Evolutionary conservation across 2,113 vertebrate species (phyloP), one percentile per base, ranked within the genome.

Genomic region (Cyanistes caeruleus): DNA sequence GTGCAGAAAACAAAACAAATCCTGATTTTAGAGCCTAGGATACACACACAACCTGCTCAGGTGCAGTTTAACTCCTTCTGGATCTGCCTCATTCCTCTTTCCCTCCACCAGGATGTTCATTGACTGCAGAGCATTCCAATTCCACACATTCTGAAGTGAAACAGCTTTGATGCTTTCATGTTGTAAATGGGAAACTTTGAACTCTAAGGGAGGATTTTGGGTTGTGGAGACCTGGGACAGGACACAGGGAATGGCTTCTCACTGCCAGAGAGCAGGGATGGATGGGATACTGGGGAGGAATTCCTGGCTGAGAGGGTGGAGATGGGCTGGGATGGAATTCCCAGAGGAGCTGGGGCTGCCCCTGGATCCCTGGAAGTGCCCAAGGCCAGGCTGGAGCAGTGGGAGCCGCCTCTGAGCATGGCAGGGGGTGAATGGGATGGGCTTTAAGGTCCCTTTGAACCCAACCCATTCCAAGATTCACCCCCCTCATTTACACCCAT

Each of bases 121-220:
- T 8, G 13, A 18, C 3, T 31, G 17, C n/a, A 6, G 31, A 31
- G 35, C 20, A 12, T 55, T 25, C 41, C 33, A 22, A 5, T 19
- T 13, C 28, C 30, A 14, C 37, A 0, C 0, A 0, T 1, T 1
- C 72, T 6, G 8, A 11, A 15, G 10, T 4, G 8, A 64, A 78
- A 12, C 25, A 23, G 51, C 22, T 24, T 24, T 3, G 8, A 0
- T 13, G 12, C 37, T 33, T 65, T 24, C 15, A 1, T 0, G 14
- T 4, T 25, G 28, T 10, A 22, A 35, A 35, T 0, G 25, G 6
- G 56, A 56, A 51, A 30, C 22, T 35, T 60, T 20, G 18, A 9
- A 0, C 52, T n/a, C 37, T 3, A 9, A 19, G 43, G 24, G 51
- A 2, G 7, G 48, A 30, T 55, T 84, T 80, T 48, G 63, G 52